phyloP scores from a whole-genome alignment of 2,113 vertebrate species.

The Tychaedon coryphoeus region DNA sequence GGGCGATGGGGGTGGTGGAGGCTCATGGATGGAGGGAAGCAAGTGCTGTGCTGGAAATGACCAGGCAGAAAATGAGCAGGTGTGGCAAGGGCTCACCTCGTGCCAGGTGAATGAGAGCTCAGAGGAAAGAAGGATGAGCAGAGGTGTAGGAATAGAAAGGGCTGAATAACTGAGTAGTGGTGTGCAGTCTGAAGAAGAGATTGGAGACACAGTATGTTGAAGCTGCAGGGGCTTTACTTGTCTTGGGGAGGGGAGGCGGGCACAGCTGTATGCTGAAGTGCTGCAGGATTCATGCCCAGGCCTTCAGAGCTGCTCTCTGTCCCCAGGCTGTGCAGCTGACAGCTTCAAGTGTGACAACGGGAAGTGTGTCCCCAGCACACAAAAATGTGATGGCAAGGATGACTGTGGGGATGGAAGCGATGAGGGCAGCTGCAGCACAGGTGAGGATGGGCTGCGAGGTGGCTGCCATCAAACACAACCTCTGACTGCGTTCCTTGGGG shows the following conservation, averaged over 20 bases:
- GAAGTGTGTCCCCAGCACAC: constrained; percentile 75
- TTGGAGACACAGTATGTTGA: neutral
- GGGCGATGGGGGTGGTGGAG: rapidly evolving
- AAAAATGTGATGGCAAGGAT: constrained; percentile 74
- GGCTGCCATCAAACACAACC: rapidly evolving
- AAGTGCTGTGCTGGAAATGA: neutral
- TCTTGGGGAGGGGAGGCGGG: rapidly evolving
- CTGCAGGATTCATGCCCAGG: neutral
- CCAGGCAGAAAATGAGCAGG: neutral
- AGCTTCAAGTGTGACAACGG: constrained; percentile 73
- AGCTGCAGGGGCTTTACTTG: neutral
- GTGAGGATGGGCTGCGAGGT: constrained; percentile 58
- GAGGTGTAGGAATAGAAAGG: neutral
- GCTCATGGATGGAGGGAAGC: neutral
- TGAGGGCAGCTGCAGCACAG: constrained; percentile 73
- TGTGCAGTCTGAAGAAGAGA: neutral
- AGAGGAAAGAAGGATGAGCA: neutral
- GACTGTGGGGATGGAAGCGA: constrained; percentile 86
- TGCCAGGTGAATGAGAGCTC: neutral
- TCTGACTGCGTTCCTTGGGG: rapidly evolving
- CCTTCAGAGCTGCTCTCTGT: neutral
- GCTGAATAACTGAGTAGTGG: neutral
- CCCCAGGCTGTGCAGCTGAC: constrained; percentile 58
- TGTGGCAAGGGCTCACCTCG: neutral
- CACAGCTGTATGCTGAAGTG: rapidly evolving